A percentile compares a stretch with the other conserved stretches of the same genome.
Conservation (phyloP, 2,888 invertebrate species). For the Chaetogeoica ovagalla region DNA sequence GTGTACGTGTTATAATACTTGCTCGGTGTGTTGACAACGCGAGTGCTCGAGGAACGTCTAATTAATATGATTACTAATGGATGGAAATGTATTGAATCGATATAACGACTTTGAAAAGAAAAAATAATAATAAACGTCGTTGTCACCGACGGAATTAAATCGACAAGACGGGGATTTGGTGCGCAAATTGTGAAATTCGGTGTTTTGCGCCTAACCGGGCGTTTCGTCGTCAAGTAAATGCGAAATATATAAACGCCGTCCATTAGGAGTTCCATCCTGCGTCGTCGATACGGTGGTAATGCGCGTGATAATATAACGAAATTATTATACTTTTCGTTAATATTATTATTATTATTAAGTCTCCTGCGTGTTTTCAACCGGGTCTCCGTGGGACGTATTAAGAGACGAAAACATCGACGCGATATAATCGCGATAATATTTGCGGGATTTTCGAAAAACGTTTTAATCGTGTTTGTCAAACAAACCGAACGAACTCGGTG, state of each 20-base stretch:
- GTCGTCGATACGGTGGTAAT: no score
- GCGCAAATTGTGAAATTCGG: background rate
- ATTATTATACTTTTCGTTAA: no score
- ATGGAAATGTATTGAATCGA: background rate
- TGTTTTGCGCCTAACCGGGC: background rate
- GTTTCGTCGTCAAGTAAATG: background rate
- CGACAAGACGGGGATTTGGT: background rate
- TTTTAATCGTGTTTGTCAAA: no score
- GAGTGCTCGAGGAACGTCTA: background rate
- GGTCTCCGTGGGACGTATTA: no score
- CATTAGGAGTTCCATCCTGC: no score
- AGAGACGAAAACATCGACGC: no score
- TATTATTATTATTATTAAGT: no score
- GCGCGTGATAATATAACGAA: no score
- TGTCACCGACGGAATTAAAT: background rate
- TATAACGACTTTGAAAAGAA: background rate
- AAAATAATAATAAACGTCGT: background rate
- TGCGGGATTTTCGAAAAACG: no score
- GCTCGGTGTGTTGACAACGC: background rate
- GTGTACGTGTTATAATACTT: background rate
- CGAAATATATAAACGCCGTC: background rate
- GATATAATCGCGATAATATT: no score
- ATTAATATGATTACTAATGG: background rate
- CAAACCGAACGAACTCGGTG: no score
- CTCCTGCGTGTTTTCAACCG: no score